Percentiles rank a stretch among this genome's conserved stretches.
phyloP scores from a whole-genome alignment of 2,113 vertebrate species.

The Galbula dea region DNA sequence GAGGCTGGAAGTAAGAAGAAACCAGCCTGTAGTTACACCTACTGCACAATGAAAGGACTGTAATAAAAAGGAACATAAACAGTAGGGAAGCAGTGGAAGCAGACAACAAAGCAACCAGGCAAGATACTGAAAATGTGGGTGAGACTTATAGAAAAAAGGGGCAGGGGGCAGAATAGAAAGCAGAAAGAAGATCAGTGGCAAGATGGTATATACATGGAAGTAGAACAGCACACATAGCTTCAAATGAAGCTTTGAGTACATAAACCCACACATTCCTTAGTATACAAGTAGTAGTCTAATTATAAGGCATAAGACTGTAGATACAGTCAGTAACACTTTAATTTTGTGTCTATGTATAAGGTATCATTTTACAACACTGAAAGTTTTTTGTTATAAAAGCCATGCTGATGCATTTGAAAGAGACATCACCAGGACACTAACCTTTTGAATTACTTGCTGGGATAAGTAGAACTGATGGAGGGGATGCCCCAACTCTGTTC shows the following conservation, averaged over 20 bases:
- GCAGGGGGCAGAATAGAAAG: background rate
- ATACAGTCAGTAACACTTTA: background rate
- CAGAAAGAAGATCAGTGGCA: background rate
- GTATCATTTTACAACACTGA: background rate
- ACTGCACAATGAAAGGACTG: background rate
- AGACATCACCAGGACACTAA: slow-evolving; percentile 12
- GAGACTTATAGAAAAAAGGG: background rate
- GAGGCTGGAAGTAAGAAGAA: background rate
- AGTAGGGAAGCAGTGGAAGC: background rate
- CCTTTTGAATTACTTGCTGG: slow-evolving; percentile 66
- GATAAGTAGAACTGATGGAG: slow-evolving; percentile 69
- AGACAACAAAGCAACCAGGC: background rate
- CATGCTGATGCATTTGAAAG: background rate
- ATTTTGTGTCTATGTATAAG: background rate
- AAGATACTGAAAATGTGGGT: background rate
- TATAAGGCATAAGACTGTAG: background rate
- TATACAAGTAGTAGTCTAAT: background rate
- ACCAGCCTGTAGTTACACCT: background rate
- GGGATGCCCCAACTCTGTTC: slow-evolving; percentile 80
- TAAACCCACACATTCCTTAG: background rate
- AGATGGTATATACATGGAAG: background rate
- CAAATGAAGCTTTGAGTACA: background rate
- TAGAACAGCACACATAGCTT: background rate
- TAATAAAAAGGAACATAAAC: background rate
- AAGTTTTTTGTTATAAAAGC: background rate